Evolutionary conservation across 2,797 vertebrate genomes (phyloP).

Genomic region (Pristis pectinata): DNA sequence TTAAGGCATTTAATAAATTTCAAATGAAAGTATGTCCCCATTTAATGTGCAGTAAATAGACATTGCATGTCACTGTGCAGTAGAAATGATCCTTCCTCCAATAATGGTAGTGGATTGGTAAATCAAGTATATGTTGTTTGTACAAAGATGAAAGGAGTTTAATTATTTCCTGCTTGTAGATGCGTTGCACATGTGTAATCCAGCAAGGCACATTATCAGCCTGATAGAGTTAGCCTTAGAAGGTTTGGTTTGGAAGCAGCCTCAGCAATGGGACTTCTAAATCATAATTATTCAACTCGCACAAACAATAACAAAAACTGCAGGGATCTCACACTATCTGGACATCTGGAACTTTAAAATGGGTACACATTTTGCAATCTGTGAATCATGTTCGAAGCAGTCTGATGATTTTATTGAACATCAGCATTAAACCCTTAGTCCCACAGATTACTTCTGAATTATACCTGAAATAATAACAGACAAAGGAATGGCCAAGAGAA

Average conservation of each 20-base stretch:
- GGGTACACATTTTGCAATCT: neutral
- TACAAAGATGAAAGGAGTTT: slow-evolving; percentile 32
- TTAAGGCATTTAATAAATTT: neutral
- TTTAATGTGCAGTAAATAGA: slow-evolving; percentile 1
- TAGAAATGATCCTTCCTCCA: neutral
- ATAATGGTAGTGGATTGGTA: neutral
- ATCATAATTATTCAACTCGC: slow-evolving; percentile 18
- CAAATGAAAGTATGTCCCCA: neutral
- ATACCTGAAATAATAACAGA: neutral
- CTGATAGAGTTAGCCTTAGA: neutral
- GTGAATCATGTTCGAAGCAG: neutral
- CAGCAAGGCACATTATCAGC: neutral
- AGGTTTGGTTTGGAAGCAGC: neutral
- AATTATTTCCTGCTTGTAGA: slow-evolving; percentile 33
- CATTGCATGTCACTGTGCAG: neutral
- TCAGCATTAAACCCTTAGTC: neutral
- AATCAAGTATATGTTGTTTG: slow-evolving; percentile 27
- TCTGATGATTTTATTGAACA: neutral
- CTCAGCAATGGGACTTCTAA: slow-evolving; percentile 12
- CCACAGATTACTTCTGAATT: neutral
- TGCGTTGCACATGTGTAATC: neutral
- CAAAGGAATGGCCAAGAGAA: neutral
- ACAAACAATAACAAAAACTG: slow-evolving; percentile 34
- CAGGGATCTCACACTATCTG: slow-evolving; percentile 33
- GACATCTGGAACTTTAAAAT: neutral